Conservation (phyloP, 2,888 invertebrate genomes). For the Drosophila colorata region DNA sequence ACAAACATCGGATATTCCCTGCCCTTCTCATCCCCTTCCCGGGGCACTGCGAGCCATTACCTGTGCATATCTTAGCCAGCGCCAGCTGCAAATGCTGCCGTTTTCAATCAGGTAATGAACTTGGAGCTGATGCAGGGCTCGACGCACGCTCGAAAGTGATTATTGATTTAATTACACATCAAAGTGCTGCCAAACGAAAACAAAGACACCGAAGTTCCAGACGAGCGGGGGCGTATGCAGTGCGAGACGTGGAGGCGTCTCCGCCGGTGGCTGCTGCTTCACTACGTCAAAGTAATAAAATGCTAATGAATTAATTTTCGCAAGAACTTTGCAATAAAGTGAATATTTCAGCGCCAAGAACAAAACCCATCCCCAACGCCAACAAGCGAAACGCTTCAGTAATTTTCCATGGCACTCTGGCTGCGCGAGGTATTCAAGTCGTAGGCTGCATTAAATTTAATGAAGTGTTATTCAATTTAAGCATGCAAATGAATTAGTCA, state of each 20-base stretch:
- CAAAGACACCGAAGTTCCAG: conserved; percentile 17
- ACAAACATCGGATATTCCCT: no score
- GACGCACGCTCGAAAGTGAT: conserved; percentile 54
- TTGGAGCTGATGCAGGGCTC: conserved; percentile 25
- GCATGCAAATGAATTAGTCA: conserved; percentile 53
- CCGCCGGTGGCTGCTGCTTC: conserved; percentile 24
- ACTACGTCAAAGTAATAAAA: conserved; percentile 68
- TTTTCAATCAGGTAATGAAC: conserved; percentile 57
- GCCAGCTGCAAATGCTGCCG: conserved; percentile 7
- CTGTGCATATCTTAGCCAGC: conserved; percentile 1
- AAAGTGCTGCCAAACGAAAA: conserved; percentile 57
- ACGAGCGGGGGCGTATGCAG: no score
- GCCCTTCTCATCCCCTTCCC: no score
- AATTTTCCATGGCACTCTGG: not conserved
- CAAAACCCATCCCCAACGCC: not conserved
- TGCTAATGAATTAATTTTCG: conserved; percentile 78
- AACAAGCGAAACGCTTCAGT: not conserved
- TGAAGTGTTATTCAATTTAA: conserved; percentile 59
- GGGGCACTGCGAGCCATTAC: not conserved
- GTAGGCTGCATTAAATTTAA: conserved; percentile 55
- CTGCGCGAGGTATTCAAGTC: not conserved
- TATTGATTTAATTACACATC: conserved; percentile 81
- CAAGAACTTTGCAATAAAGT: conserved; percentile 63
- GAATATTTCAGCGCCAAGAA: conserved; percentile 7
- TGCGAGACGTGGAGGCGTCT: not conserved